Percentiles rank a stretch among this genome's conserved stretches.
Conservation (phyloP, 2,113 vertebrate species). For the Cyanistes caeruleus region DNA sequence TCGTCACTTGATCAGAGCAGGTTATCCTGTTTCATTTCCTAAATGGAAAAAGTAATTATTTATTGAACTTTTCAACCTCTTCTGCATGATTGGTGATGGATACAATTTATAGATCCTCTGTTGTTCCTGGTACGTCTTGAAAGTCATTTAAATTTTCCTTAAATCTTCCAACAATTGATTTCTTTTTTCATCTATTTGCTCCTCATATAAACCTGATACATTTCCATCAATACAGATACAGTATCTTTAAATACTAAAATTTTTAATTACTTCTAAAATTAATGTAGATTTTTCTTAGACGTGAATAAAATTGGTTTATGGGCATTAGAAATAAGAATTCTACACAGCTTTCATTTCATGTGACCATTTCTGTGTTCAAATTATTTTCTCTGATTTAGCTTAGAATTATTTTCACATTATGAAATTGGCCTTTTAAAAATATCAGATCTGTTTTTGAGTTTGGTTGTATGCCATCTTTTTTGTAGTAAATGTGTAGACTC, state of each 20-base stretch:
- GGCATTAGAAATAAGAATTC: not conserved
- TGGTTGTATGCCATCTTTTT: not conserved
- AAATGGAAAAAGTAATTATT: constrained; percentile 47
- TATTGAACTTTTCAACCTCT: constrained; percentile 45
- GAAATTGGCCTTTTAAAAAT: not conserved
- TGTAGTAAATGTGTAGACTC: not conserved
- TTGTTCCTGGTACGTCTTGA: not conserved
- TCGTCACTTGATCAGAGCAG: not conserved
- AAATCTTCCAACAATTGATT: not conserved
- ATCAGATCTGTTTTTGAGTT: not conserved
- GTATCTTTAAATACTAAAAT: not conserved
- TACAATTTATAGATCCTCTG: not conserved
- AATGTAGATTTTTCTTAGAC: not conserved
- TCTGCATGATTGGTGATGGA: constrained; percentile 23
- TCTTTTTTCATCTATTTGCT: not conserved
- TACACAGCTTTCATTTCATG: not conserved
- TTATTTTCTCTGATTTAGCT: not conserved
- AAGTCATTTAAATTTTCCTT: constrained; percentile 39
- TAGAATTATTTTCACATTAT: not conserved
- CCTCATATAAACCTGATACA: not conserved
- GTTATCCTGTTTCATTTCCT: constrained; percentile 11
- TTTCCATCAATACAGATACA: not conserved
- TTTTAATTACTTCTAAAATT: not conserved
- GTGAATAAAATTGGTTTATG: not conserved
- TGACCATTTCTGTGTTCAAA: not conserved